A percentile compares a stretch with the other conserved stretches of the same genome.
phyloP scores from a whole-genome alignment of 2,888 invertebrate species.

The Germaria angustata region DNA sequence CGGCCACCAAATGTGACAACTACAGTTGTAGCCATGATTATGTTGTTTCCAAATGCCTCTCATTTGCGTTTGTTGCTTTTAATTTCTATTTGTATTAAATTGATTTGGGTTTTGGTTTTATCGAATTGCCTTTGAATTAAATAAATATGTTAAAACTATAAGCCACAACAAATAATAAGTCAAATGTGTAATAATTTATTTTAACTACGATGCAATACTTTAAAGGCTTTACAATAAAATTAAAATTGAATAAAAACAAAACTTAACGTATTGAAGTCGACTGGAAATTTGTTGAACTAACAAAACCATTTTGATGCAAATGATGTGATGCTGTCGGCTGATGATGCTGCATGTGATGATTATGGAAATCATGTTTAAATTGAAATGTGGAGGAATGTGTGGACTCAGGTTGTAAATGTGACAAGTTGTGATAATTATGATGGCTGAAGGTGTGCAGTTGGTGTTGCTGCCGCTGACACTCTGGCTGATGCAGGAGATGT shows the following conservation, averaged over 20 bases:
- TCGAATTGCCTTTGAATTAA: too few relatives aligned
- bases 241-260: constrained; percentile 4
- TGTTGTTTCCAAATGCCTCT: too few relatives aligned
- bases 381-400: constrained; percentile 53
- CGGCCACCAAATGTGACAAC: too few relatives aligned
- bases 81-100: too few relatives aligned
- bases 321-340: constrained; percentile 20
- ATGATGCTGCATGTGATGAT: constrained; percentile 23
- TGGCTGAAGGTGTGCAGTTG: not conserved
- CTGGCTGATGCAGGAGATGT: constrained; percentile 37
- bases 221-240: not conserved
- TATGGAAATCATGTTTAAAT: constrained; percentile 32
- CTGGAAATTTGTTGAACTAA: constrained; percentile 46
- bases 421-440: constrained; percentile 30
- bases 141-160: too few relatives aligned
- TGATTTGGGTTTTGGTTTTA: too few relatives aligned
- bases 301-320: constrained; percentile 41
- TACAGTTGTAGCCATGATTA: too few relatives aligned
- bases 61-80: too few relatives aligned
- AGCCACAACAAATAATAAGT: too few relatives aligned
- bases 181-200: constrained; percentile 24
- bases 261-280: constrained; percentile 60
- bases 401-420: constrained; percentile 41
- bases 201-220: constrained; percentile 34
- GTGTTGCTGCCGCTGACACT: not conserved